Base-by-base conservation (phyloP, 2,888 invertebrate genomes). In the Mellilla xanthometata region DNA sequence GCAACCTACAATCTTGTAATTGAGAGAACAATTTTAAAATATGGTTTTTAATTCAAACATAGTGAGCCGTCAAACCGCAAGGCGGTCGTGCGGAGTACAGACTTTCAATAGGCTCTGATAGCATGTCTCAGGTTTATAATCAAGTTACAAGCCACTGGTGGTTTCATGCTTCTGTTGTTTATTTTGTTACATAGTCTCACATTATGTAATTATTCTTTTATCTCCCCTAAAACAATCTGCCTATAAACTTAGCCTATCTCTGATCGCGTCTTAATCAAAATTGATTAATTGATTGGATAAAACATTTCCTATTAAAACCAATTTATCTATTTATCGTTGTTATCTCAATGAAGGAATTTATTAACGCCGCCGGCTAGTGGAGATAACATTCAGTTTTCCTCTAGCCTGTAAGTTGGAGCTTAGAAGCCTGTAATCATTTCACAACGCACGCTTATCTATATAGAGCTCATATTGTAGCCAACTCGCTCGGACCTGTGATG, bases 21-120 rank as follows among this genome's bases (percentile, higher is more conserved):
- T 19, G 6, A 5, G 4, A 1, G 6, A 19, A 35, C 33, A 45
- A 49, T 49, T 51, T 42, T 47, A 41, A 47, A 36, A 51, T 29
- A 50, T 46, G 34, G 40, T 45, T 41, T 49, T 49, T 52, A 49
- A 47, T 47, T 49, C 43, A 29, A 54, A 52, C 24, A 52, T 52
- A 53, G 49, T 39, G 56, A 52, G 53, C 60, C 59, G 51, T 39
- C 4, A 45, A 54, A 67, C 67, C 65, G 51, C 65, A 62, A 54
- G 45, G 44, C 40, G 51, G 49, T 58, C 49, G 42, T 47, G 41
- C 47, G 35, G 38, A 52, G 41, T 50, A 45, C 56, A 44, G 36
- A 44, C 42, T 56, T 56, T 56, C 54, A 58, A 56, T 58, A 54
- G 50, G 46, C 56, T 56, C 46, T 50, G 51, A 58, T 54, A 48